Conservation (phyloP, 2,113 vertebrate species). For the Calidris pygmaea region DNA sequence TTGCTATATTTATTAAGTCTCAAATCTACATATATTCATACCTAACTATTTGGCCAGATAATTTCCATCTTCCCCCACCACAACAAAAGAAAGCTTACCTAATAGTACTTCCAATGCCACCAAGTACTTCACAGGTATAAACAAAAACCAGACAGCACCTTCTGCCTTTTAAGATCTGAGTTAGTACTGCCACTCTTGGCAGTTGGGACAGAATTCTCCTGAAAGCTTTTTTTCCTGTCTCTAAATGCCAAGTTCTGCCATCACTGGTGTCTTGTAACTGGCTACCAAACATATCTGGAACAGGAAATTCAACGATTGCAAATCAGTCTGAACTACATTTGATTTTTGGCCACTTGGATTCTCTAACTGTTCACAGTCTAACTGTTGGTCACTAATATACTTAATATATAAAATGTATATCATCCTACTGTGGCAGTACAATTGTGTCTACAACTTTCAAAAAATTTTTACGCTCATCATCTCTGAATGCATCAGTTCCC, state of each 20-base stretch:
- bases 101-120: conserved; percentile 22
- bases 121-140: conserved; percentile 32
- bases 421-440: not conserved
- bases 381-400: not conserved
- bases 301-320: not conserved
- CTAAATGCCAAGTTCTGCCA: not conserved
- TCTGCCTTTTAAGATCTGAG: conserved; percentile 6
- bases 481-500: not conserved
- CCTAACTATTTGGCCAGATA: conserved; percentile 58
- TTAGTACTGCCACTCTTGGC: not conserved
- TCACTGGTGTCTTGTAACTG: not conserved
- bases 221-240: not conserved
- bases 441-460: not conserved
- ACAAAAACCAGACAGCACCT: conserved; percentile 21
- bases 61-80: conserved; percentile 40
- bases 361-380: conserved; percentile 22
- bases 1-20: conserved; percentile 53
- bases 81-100: conserved; percentile 55
- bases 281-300: not conserved
- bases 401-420: not conserved
- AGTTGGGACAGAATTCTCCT: conserved; percentile 7
- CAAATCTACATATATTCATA: conserved; percentile 47
- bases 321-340: not conserved
- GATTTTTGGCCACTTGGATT: conserved; percentile 10
- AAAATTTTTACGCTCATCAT: conserved; percentile 5